Percentiles rank a stretch among this genome's conserved stretches.
Evolutionary conservation across 2,888 invertebrate genomes (phyloP).

Genomic region (Dryomyza anilis): DNA sequence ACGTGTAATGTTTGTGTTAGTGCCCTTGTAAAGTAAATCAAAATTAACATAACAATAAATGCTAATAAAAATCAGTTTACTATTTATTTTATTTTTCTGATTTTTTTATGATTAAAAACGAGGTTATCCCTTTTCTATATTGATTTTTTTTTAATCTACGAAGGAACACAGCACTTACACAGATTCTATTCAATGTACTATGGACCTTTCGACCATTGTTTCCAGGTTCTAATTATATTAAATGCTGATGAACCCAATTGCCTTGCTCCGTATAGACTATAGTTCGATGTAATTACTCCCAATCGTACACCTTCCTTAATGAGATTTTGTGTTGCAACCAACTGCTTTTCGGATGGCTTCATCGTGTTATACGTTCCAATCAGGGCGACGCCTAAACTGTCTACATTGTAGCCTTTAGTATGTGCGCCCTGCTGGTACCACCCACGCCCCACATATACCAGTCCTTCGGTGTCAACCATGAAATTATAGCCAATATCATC

Average conservation of each 20-base stretch:
- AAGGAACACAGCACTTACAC: no score
- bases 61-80: no score
- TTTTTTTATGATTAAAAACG: no score
- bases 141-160: no score
- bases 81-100: no score
- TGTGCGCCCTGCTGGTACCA: slow-evolving; percentile 78
- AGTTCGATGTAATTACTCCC: slow-evolving; percentile 68
- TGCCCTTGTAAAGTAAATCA: no score
- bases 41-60: no score
- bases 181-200: no score
- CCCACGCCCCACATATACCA: slow-evolving; percentile 74
- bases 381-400: slow-evolving; percentile 73
- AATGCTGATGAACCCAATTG: no score
- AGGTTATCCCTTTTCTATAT: no score
- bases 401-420: slow-evolving; percentile 68
- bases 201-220: slow-evolving; percentile 69
- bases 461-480: slow-evolving; percentile 77
- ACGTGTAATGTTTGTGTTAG: no score
- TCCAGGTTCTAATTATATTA: slow-evolving; percentile 70
- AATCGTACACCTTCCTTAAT: slow-evolving; percentile 68
- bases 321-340: slow-evolving; percentile 68
- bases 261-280: slow-evolving; percentile 71
- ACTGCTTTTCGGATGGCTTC: slow-evolving; percentile 64
- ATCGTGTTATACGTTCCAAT: slow-evolving; percentile 71
- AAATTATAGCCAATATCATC: slow-evolving; percentile 79